Conservation (phyloP, 2,113 vertebrate genomes). For the Thinocorus orbignyianus region DNA sequence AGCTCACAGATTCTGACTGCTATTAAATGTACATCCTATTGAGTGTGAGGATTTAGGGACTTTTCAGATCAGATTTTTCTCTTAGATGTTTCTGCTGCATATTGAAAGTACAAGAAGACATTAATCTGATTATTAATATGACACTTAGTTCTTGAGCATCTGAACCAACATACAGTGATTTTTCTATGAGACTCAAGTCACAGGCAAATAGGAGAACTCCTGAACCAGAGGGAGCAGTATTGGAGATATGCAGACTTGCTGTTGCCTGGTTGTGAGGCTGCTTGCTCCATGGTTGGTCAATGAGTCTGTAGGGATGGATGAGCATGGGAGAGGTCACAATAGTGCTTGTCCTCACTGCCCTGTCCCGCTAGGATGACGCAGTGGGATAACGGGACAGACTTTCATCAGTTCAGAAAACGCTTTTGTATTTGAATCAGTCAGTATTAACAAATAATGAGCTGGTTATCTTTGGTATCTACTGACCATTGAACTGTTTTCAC, state of each 20-base stretch:
- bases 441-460: not conserved
- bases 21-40: not conserved
- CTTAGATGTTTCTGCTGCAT: not conserved
- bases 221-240: not conserved
- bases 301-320: not conserved
- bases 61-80: not conserved
- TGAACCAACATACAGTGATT: not conserved
- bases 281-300: fast-evolving
- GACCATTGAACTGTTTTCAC: not conserved
- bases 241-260: not conserved
- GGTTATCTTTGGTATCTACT: not conserved
- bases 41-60: not conserved
- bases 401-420: not conserved
- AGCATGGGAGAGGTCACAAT: slow-evolving; percentile 6
- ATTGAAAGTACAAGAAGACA: not conserved
- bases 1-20: not conserved
- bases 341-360: not conserved
- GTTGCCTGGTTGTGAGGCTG: not conserved
- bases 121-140: not conserved
- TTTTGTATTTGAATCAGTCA: not conserved
- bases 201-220: not conserved
- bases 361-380: not conserved
- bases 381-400: not conserved
- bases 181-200: not conserved
- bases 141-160: not conserved